These are phyloP conservation scores for Drosophila parthenogenetica DNA, from an alignment of 2,888 invertebrate species.

Conservation along the genomic window DNA sequence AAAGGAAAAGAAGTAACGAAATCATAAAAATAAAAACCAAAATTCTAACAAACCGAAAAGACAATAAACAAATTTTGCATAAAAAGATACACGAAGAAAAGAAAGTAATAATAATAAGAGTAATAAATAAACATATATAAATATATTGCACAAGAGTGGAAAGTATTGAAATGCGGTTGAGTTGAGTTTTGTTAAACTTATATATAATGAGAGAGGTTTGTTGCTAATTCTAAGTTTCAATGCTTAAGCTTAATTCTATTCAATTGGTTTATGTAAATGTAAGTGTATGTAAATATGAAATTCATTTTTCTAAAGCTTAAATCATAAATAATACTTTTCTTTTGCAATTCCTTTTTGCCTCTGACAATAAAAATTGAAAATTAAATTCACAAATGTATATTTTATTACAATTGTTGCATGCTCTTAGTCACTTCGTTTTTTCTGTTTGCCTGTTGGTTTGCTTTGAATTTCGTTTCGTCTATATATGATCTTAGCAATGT, in stretches of 20 bases:
- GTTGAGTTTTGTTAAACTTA: conserved; percentile 42
- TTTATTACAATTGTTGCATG: conserved; percentile 60
- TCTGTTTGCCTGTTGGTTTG: conserved; percentile 3
- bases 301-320: conserved; percentile 71
- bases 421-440: background rate
- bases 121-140: background rate
- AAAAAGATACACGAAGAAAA: conserved; percentile 28
- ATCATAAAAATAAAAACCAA: conserved; percentile 72
- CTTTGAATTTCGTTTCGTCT: conserved; percentile 34
- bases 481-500: conserved; percentile 37
- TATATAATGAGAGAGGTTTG: conserved; percentile 42
- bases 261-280: conserved; percentile 13
- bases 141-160: conserved; percentile 42
- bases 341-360: conserved; percentile 47
- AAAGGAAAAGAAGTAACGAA: conserved; percentile 82
- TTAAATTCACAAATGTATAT: conserved; percentile 49
- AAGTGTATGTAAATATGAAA: conserved; percentile 43
- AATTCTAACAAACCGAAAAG: conserved; percentile 54
- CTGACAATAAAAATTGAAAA: conserved; percentile 51
- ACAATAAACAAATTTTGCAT: conserved; percentile 29
- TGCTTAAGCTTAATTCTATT: conserved; percentile 13
- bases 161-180: conserved; percentile 44
- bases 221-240: conserved; percentile 25
- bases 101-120: conserved; percentile 7
- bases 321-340: conserved; percentile 75